phyloP scores from a whole-genome alignment of 2,888 invertebrate species.

The Apomyelois bistriatella region DNA sequence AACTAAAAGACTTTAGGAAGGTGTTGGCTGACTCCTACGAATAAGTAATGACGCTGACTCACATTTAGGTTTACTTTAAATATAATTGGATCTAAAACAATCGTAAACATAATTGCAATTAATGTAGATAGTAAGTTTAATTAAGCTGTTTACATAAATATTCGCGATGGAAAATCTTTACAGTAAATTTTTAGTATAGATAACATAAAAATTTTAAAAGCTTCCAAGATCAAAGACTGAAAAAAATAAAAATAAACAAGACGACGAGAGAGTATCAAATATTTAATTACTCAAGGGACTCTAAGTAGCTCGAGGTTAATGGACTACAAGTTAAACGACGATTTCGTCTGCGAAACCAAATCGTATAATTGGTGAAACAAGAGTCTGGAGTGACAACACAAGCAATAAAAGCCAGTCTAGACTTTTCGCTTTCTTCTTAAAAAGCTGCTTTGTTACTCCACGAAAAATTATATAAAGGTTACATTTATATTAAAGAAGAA shows the following conservation, averaged over 20 bases:
- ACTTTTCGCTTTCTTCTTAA: slow-evolving; percentile 22
- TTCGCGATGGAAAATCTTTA: too few species aligned
- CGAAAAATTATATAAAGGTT: slow-evolving; percentile 21
- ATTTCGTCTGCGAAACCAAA: slow-evolving; percentile 6
- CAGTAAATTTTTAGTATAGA: too few species aligned
- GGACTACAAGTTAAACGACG: slow-evolving; percentile 2
- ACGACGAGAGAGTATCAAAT: slow-evolving; percentile 9
- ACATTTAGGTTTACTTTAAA: too few species aligned
- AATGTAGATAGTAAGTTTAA: neutral
- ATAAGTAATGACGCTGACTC: too few species aligned
- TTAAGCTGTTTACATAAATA: neutral
- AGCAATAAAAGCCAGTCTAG: slow-evolving; percentile 26
- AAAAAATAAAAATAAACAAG: slow-evolving; percentile 6
- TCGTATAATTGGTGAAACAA: slow-evolving; percentile 10
- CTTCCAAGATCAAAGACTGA: slow-evolving; percentile 1
- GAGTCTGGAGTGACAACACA: slow-evolving; percentile 18
- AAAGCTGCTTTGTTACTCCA: slow-evolving; percentile 19
- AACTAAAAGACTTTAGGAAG: too few species aligned
- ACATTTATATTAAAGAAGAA: slow-evolving; percentile 28
- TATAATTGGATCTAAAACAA: neutral
- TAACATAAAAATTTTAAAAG: neutral
- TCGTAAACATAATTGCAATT: neutral
- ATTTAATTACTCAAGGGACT: slow-evolving; percentile 6
- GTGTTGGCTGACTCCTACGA: too few species aligned
- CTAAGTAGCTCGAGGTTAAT: slow-evolving; percentile 1